A percentile compares a stretch with the other conserved stretches of the same genome.
These are phyloP conservation scores for Eleutherodactylus coqui DNA, from an alignment of 2,797 vertebrate species.

Conservation along the genomic window DNA sequence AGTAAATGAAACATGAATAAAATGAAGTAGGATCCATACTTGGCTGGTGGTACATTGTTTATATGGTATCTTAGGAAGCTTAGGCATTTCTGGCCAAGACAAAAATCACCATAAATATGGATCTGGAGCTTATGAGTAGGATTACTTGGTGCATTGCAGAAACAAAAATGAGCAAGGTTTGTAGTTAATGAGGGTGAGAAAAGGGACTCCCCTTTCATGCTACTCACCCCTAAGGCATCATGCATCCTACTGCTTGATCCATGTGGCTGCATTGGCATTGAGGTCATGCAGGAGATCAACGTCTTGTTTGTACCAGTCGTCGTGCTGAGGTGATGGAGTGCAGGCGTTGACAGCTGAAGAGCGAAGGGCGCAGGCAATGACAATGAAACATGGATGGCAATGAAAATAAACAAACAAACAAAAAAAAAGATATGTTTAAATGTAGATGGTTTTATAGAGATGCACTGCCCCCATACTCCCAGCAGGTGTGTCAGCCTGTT, in stretches of 20 bases:
- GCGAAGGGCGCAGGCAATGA: slow-evolving; percentile 64
- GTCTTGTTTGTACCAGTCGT: slow-evolving; percentile 86
- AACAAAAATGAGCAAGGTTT: slow-evolving; percentile 53
- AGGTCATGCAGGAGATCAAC: slow-evolving; percentile 88
- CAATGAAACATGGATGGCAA: slow-evolving; percentile 69
- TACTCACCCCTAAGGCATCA: slow-evolving; percentile 67
- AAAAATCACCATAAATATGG: slow-evolving; percentile 56
- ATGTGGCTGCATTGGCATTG: slow-evolving; percentile 90
- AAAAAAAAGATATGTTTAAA: slow-evolving; percentile 62
- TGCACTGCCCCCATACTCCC: slow-evolving; percentile 58
- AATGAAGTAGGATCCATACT: slow-evolving; percentile 60
- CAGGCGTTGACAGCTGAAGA: slow-evolving; percentile 81
- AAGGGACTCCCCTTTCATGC: slow-evolving; percentile 59
- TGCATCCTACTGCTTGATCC: slow-evolving; percentile 86
- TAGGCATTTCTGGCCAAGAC: slow-evolving; percentile 45
- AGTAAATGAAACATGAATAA: slow-evolving; percentile 56
- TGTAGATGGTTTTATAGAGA: slow-evolving; percentile 61
- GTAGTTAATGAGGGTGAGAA: slow-evolving; percentile 61
- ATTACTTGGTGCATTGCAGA: slow-evolving; percentile 57
- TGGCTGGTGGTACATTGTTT: slow-evolving; percentile 37
- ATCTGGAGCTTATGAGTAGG: slow-evolving; percentile 58
- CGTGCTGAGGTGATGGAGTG: slow-evolving; percentile 81
- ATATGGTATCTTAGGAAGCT: slow-evolving; percentile 24
- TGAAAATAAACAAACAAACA: slow-evolving; percentile 74
- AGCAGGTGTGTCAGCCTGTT: slow-evolving; percentile 47